phyloP scores from a whole-genome alignment of 2,888 invertebrate genomes.

The Brachyptera putata region DNA sequence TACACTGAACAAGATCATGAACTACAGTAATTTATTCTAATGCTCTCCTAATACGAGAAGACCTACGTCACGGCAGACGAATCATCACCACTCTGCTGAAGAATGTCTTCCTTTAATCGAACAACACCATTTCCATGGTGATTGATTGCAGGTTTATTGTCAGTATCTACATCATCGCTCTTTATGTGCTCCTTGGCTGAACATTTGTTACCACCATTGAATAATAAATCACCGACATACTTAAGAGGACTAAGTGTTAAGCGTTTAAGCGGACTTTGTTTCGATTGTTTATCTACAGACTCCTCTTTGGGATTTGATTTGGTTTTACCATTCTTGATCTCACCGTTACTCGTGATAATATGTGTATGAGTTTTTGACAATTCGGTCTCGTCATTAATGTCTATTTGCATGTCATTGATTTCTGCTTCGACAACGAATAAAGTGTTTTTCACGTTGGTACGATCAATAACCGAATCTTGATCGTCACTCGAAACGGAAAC shows the following conservation, averaged over 20 bases:
- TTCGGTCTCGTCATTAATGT: constrained; percentile 20
- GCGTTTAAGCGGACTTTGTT: constrained; percentile 40
- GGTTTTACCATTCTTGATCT: not conserved
- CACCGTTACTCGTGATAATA: constrained; percentile 3
- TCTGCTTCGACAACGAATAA: constrained; percentile 39
- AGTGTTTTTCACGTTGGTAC: not conserved
- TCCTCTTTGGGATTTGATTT: constrained; percentile 30
- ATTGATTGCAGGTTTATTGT: not conserved
- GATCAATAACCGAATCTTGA: not conserved
- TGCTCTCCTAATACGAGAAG: no score
- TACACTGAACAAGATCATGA: no score
- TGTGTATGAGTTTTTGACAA: constrained; percentile 11
- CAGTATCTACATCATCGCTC: not conserved
- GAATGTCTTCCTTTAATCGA: not conserved
- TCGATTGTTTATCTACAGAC: constrained; percentile 26
- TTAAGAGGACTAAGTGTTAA: constrained; percentile 45
- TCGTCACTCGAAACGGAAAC: not conserved
- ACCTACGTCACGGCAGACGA: not conserved
- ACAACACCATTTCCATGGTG: constrained; percentile 8
- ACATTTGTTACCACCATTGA: constrained; percentile 40
- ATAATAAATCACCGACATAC: constrained; percentile 47
- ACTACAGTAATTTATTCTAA: no score
- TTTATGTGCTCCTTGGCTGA: no score
- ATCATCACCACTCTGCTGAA: not conserved
- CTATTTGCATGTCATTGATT: constrained; percentile 25